These are phyloP conservation scores for Ambastaia sidthimunki DNA, from an alignment of 2,797 vertebrate genomes.

Conservation along the genomic window DNA sequence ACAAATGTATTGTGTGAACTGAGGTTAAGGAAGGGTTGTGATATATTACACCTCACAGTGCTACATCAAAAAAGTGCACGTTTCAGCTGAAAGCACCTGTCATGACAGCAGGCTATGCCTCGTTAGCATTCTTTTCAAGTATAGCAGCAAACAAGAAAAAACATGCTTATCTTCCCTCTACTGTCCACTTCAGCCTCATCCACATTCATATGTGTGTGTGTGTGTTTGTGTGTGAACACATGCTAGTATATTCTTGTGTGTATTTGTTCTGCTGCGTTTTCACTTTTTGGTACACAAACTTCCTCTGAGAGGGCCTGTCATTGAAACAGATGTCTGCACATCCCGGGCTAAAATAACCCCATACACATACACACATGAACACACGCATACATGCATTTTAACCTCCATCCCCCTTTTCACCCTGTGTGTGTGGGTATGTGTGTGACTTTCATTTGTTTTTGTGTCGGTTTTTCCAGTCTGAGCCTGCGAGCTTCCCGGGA, in stretches of 20 bases:
- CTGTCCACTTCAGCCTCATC: constrained; percentile 36
- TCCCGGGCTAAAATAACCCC: constrained; percentile 18
- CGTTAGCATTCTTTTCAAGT: constrained; percentile 39
- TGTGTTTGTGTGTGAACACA: constrained; percentile 10
- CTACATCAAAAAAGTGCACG: too few species aligned
- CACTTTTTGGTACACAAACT: constrained; percentile 45
- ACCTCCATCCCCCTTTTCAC: background rate
- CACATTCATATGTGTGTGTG: constrained; percentile 34
- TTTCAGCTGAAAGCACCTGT: constrained; percentile 44
- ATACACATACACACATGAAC: background rate
- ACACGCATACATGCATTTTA: background rate
- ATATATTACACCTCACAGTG: constrained; percentile 31
- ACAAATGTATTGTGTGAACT: constrained; percentile 14
- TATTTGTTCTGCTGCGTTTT: constrained; percentile 39
- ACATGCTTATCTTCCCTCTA: constrained; percentile 23
- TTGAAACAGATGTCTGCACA: constrained; percentile 50
- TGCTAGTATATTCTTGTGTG: constrained; percentile 26
- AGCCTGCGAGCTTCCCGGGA: constrained; percentile 90
- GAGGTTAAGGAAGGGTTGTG: constrained; percentile 8
- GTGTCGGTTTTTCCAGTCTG: constrained; percentile 82
- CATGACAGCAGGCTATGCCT: constrained; percentile 25
- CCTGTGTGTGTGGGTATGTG: background rate
- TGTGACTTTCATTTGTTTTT: background rate
- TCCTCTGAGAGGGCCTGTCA: constrained; percentile 42
- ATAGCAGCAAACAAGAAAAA: constrained; percentile 23